Evolutionary conservation across 2,888 invertebrate species (phyloP).

Genomic region (Andricus curvator): DNA sequence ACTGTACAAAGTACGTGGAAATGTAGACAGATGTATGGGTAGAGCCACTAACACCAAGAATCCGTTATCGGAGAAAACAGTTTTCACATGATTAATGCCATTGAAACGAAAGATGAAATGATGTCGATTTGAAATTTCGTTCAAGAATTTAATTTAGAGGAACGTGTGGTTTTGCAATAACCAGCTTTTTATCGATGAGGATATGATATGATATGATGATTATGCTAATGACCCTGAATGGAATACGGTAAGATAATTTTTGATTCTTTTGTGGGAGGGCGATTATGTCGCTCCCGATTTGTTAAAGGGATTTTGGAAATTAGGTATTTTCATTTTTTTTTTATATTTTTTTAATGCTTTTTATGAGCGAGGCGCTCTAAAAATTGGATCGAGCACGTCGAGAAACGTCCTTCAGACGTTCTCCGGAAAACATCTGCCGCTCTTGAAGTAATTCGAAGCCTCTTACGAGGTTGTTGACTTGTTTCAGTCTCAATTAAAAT

Average conservation of each 20-base stretch:
- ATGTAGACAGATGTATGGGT: conserved; percentile 24
- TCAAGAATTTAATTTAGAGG: conserved; percentile 6
- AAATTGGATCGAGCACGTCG: conserved; percentile 28
- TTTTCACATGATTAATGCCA: not conserved
- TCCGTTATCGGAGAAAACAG: conserved; percentile 7
- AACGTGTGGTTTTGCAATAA: conserved; percentile 38
- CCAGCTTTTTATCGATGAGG: conserved; percentile 41
- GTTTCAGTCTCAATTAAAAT: conserved; percentile 10
- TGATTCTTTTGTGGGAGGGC: conserved; percentile 49
- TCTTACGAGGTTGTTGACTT: conserved; percentile 30
- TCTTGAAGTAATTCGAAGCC: not conserved
- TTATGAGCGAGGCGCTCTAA: not conserved
- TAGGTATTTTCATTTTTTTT: conserved; percentile 16
- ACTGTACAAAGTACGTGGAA: conserved; percentile 5
- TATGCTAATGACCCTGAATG: conserved; percentile 50
- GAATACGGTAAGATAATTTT: conserved; percentile 68
- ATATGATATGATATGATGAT: conserved; percentile 57
- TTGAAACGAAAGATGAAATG: conserved; percentile 6
- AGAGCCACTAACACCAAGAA: conserved; percentile 1
- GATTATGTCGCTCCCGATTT: conserved; percentile 9
- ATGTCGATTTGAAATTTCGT: conserved; percentile 20
- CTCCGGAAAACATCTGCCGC: conserved; percentile 24
- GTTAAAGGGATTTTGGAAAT: not conserved
- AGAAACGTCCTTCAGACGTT: conserved; percentile 27
- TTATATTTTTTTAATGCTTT: not conserved